Evolutionary conservation across 2,797 vertebrate genomes (phyloP), one percentile per base, ranked within the genome.

Genomic region (Rallus crepitans): DNA sequence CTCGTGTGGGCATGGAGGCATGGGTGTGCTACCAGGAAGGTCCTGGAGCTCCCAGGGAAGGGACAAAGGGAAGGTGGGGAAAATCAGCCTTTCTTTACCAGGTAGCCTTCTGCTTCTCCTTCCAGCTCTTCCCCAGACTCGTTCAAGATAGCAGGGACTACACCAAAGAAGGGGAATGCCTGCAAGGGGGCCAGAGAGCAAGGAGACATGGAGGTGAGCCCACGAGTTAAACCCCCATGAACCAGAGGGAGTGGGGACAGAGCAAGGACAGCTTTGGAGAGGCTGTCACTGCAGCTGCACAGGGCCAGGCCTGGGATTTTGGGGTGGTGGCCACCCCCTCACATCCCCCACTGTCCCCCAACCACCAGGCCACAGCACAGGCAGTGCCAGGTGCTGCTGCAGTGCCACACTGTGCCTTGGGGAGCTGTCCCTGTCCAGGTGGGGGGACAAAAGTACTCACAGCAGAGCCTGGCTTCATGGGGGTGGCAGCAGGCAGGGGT

Each of bases 101-200:
- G 98, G 94, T 99, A 99, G 63, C 99, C 99, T 97, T 99, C 99
- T 59, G 98, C 99, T 87, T 99, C 98, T 82, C 99, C 99, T 98
- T 99, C 99, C 97, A 99, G 96, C 97, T 99, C 99, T 94, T 99
- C 99, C 30, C 99, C 99, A 0, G 98, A 99, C 94, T 99, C 99
- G 6, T 99, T 99, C 96, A 99, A 93, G 98, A 99, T 98, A 64
- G 99, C 99, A 76, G 99, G 99, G 59, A 99, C 98, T 45, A 99
- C 99, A 3, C 99, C 99, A 6, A 99, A 99, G 97, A 99, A 99
- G 2, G 99, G 99, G 94, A 99, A 99, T 0, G 99, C 99, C 99
- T 99, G 97, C 66, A 96, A 92, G 23, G 75, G 63, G 13, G 89
- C 4, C 77, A 89, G 70, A 69, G 45, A 94, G 45, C 68, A 76